phyloP scores from a whole-genome alignment of 2,113 vertebrate genomes.

The Hyla sarda region DNA sequence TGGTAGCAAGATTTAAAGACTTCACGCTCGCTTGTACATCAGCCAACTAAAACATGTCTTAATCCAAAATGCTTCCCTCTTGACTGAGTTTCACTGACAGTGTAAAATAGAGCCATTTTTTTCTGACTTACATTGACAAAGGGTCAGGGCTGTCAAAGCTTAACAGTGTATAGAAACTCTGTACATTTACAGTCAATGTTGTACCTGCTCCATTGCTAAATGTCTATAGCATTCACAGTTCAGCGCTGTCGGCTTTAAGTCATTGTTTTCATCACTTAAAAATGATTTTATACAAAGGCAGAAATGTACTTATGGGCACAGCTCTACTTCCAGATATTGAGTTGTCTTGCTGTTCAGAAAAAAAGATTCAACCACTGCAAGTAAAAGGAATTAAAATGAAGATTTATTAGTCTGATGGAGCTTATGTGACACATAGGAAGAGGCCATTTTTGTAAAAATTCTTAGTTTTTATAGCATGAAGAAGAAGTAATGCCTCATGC shows the following conservation, averaged over 20 bases:
- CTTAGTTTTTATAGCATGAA: conserved; percentile 18
- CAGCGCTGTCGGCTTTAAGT: conserved; percentile 52
- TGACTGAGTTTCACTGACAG: conserved; percentile 60
- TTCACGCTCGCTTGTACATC: conserved; percentile 60
- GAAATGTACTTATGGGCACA: conserved; percentile 61
- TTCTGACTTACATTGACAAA: conserved; percentile 59
- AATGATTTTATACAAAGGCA: conserved; percentile 57
- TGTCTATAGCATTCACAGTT: conserved; percentile 59
- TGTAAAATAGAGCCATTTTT: conserved; percentile 60
- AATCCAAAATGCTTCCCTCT: conserved; percentile 59
- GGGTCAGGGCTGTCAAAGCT: conserved; percentile 59
- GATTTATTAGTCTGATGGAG: conserved; percentile 25
- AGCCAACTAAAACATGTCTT: conserved; percentile 61
- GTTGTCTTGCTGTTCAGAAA: conserved; percentile 60
- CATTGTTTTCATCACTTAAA: conserved; percentile 55
- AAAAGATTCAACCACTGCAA: conserved; percentile 62
- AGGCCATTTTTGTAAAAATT: conserved; percentile 20
- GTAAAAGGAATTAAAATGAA: conserved; percentile 24
- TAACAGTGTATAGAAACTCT: conserved; percentile 61
- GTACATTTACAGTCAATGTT: conserved; percentile 56
- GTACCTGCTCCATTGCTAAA: conserved; percentile 59
- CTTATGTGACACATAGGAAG: conserved; percentile 36
- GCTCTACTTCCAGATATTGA: conserved; percentile 58
- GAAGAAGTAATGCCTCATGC: conserved; percentile 5
- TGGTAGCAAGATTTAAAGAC: conserved; percentile 60